Evolutionary conservation across 2,797 vertebrate species (phyloP).

Genomic region (Urocyon cinereoargenteus): DNA sequence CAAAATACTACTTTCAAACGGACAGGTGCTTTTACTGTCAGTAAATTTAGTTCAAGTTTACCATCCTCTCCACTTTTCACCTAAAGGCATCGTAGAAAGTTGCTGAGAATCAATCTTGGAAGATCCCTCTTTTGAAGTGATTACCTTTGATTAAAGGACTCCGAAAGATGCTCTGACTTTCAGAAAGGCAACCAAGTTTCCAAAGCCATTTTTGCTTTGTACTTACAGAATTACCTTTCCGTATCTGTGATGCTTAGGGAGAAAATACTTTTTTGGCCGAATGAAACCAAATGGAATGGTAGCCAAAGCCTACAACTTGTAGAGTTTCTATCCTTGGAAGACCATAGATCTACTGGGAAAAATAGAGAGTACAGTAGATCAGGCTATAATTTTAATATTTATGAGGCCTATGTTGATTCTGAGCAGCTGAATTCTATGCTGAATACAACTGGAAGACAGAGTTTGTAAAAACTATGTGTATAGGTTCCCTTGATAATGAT

Average conservation of each 20-base stretch:
- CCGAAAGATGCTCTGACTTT: not conserved
- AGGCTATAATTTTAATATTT: not conserved
- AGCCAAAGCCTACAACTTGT: not conserved
- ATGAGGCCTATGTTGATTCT: not conserved
- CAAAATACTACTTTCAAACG: not conserved
- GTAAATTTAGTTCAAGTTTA: not conserved
- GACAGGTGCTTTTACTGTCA: accelerated
- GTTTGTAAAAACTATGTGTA: not conserved
- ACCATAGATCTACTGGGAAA: not conserved
- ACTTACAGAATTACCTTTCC: not conserved
- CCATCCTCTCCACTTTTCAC: not conserved
- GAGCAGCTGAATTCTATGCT: not conserved
- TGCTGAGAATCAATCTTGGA: not conserved
- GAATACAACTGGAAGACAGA: not conserved
- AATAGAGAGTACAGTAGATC: not conserved
- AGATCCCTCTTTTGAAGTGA: not conserved
- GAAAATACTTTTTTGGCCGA: not conserved
- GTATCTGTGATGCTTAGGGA: not conserved
- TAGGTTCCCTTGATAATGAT: not conserved
- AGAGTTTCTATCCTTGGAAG: not conserved
- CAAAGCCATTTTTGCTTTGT: not conserved
- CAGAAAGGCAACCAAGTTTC: not conserved
- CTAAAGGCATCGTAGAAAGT: not conserved
- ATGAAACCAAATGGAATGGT: not conserved
- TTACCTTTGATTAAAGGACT: not conserved